Base-by-base conservation (phyloP, 1,140 invertebrate species). In the Drosophila cardini region DNA sequence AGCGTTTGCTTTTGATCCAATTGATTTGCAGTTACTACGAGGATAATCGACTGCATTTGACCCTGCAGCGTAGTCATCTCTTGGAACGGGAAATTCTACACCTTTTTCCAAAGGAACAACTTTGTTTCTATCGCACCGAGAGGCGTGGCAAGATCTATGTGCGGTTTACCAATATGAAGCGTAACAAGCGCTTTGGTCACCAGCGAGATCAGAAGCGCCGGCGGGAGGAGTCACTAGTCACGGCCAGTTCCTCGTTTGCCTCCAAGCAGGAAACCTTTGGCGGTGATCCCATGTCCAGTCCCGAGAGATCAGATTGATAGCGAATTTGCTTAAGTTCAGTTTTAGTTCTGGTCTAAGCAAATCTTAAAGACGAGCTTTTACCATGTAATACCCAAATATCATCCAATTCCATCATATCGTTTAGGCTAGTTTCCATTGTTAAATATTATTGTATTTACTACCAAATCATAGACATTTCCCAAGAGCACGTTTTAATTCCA, bases 111-210 rank as follows among this genome's bases (percentile, higher is more conserved):
- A 75, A 63, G 38, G 90, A 91, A 40, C 77, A 89, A 34, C 45
- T 91, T 1, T 69, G 78, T 11, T 89, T 77, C 46, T 91, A 91
- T 65, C 90, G 90, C 53, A 91, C 86, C 10, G 84, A 91, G 30
- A 71, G 87, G 5, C 72, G 90, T 7, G 90, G 90, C 56, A 91
- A 90, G 63, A 91, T 91, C 68, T 91, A 91, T 38, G 81, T 84
- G 18, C 21, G 90, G 8, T 91, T 89, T 38, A 89, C 80, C 15
- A 90, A 91, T 34, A 91, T 91, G 83, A 91, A 91, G 75, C 64
- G 90, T 0, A 87, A 82, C 46, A 89, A 80, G 34, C 65, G 84
- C 5, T 53, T 87, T 0, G 77, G 64, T 6, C 61, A 13, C 10
- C 75, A 48, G 42, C 75, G 68, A 10, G 83, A 82, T 4, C 61